Conservation (phyloP, 1,140 invertebrate species). For the Drosophila nebulosa region DNA sequence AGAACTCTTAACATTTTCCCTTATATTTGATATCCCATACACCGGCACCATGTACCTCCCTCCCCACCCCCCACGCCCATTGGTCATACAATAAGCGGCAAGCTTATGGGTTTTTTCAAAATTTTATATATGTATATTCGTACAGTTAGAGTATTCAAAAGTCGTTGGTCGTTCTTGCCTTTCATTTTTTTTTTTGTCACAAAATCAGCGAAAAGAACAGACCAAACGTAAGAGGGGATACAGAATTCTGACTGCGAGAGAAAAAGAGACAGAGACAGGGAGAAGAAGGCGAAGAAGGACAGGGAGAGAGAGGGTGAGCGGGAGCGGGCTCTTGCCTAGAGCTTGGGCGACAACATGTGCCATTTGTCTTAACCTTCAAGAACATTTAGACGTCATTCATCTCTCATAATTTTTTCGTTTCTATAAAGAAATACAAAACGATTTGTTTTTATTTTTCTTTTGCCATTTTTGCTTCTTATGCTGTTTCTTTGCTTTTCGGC, state of each 20-base stretch:
- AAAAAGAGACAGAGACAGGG: not conserved
- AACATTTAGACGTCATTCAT: conserved; percentile 78
- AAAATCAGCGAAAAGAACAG: conserved; percentile 16
- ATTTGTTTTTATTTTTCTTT: conserved; percentile 48
- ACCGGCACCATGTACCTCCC: too few relatives aligned
- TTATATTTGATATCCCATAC: not conserved
- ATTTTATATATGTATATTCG: too few relatives aligned
- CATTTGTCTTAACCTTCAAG: conserved; percentile 78
- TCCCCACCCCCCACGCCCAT: not conserved
- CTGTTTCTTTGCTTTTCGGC: not conserved
- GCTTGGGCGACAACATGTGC: conserved; percentile 56
- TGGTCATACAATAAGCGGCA: not conserved
- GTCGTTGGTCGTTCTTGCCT: not conserved
- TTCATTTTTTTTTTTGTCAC: not conserved
- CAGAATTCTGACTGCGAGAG: not conserved
- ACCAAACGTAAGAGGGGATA: not conserved
- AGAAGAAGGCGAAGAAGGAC: not conserved
- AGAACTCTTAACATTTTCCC: conserved; percentile 14
- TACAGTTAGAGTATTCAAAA: not conserved
- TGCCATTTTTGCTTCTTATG: conserved; percentile 13
- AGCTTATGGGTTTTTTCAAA: not conserved
- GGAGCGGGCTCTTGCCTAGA: not conserved
- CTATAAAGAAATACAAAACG: conserved; percentile 37
- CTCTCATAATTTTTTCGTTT: conserved; percentile 59
- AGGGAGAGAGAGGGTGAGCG: not conserved